Evolutionary conservation across 1,140 invertebrate species (phyloP).

Genomic region (Dreissena rostriformis): DNA sequence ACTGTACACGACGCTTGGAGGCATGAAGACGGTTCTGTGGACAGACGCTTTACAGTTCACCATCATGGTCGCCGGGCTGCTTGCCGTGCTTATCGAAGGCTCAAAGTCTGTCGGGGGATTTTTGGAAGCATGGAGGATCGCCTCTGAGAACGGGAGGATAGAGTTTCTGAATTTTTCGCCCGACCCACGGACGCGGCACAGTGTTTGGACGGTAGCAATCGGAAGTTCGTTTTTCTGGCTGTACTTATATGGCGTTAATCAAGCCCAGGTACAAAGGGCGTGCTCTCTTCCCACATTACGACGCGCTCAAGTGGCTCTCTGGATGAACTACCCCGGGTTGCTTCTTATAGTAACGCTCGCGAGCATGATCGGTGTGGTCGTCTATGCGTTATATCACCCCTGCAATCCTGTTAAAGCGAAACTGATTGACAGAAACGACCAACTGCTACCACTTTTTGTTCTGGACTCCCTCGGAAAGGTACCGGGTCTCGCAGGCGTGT

Average conservation of each 20-base stretch:
- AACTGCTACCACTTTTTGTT: constrained; percentile 88
- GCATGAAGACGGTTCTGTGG: constrained; percentile 95
- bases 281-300: constrained; percentile 88
- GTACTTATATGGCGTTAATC: constrained; percentile 94
- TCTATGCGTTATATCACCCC: constrained; percentile 89
- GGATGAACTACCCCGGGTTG: constrained; percentile 87
- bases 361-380: constrained; percentile 90
- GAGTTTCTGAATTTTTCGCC: constrained; percentile 88
- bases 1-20: constrained; percentile 93
- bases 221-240: constrained; percentile 94
- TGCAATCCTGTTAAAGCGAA: constrained; percentile 87
- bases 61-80: constrained; percentile 92
- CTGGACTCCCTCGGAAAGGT: constrained; percentile 88
- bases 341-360: constrained; percentile 90
- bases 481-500: constrained; percentile 91
- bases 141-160: constrained; percentile 85
- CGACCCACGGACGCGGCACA: constrained; percentile 66
- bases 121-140: constrained; percentile 86
- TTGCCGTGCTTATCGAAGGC: constrained; percentile 89
- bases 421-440: constrained; percentile 41
- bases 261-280: constrained; percentile 96
- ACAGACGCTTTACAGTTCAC: constrained; percentile 94
- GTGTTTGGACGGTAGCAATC: constrained; percentile 65
- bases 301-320: constrained; percentile 87
- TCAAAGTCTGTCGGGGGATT: constrained; percentile 87